Evolutionary conservation across 2,797 vertebrate species (phyloP).

Genomic region (Macropus fuliginosus): DNA sequence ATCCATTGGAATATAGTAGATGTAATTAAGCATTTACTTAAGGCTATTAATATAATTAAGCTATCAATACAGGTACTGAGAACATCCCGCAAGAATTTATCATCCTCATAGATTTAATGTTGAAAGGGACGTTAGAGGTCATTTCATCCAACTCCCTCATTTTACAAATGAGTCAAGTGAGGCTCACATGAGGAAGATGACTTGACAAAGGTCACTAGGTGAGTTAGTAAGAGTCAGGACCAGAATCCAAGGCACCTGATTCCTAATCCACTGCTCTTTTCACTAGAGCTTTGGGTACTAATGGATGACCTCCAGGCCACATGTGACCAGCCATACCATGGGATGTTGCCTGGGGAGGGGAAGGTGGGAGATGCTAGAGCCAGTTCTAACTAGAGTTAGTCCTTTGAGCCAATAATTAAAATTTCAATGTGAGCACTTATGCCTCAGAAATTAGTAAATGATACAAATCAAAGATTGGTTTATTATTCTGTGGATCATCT

Average conservation of each 20-base stretch:
- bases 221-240: neutral
- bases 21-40: neutral
- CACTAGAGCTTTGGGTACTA: neutral
- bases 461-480: neutral
- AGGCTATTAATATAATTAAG: neutral
- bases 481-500: neutral
- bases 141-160: neutral
- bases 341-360: neutral
- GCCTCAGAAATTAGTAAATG: neutral
- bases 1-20: neutral
- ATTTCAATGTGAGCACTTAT: neutral
- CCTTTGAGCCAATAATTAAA: neutral
- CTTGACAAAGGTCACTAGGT: neutral
- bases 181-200: neutral
- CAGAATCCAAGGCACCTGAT: neutral
- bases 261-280: constrained; percentile 6
- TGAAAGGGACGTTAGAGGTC: neutral
- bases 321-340: neutral
- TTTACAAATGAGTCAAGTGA: neutral
- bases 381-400: neutral
- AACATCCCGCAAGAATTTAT: neutral
- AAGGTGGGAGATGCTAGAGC: neutral
- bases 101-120: neutral
- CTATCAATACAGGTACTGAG: neutral
- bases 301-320: neutral